Evolutionary conservation across 2,113 vertebrate species (phyloP).

Genomic region (Notothenia rossii): DNA sequence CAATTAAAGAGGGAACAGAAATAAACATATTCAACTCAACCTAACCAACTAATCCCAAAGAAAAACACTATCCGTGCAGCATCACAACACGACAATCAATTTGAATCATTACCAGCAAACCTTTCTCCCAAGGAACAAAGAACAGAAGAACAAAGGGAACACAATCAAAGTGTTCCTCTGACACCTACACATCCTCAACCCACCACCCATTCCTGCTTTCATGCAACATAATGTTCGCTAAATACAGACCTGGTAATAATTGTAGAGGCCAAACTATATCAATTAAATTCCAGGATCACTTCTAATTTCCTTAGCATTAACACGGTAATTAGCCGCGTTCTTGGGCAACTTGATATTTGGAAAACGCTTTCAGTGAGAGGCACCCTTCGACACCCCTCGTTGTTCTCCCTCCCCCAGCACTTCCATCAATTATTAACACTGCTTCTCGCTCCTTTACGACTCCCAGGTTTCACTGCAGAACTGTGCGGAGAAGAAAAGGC

Average conservation of each 20-base stretch:
- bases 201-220: constrained; percentile 5
- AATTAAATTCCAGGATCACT: constrained; percentile 75
- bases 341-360: constrained; percentile 66
- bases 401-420: constrained; percentile 48
- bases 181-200: constrained; percentile 63
- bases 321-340: constrained; percentile 76
- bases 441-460: constrained; percentile 73
- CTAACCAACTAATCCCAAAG: not conserved
- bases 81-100: constrained; percentile 19
- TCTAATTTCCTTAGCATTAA: constrained; percentile 75
- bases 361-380: constrained; percentile 59
- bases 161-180: constrained; percentile 51
- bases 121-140: constrained; percentile 55
- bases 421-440: constrained; percentile 83
- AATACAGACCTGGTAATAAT: constrained; percentile 55
- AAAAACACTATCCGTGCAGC: constrained; percentile 4
- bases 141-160: constrained; percentile 45
- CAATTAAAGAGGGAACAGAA: not conserved
- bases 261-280: constrained; percentile 67
- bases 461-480: constrained; percentile 71
- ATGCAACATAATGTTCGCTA: constrained; percentile 45
- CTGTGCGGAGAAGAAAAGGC: constrained; percentile 51
- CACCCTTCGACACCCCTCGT: not conserved
- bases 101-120: constrained; percentile 34
- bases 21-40: not conserved